Base-by-base conservation (phyloP, 2,888 invertebrate species). In the Nipponacmea schrenckii region DNA sequence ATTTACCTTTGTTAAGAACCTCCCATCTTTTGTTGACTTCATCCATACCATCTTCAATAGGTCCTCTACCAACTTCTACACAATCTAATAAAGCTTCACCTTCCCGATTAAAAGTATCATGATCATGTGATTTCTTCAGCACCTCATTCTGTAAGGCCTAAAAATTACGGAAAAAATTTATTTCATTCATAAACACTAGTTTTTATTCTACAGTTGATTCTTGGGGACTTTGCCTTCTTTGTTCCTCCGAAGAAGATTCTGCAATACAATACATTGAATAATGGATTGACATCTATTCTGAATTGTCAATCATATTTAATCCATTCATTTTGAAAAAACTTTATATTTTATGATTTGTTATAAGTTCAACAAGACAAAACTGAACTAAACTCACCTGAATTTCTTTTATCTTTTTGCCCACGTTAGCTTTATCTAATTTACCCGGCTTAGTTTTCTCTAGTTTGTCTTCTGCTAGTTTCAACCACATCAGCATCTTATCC, bases 71-170 rank as follows among this genome's bases (percentile, higher is more conserved):
- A 68, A 94, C 93, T 86, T 97, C 97, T 81, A 96, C 96, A 65
- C 94, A 92, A 0, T 93, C 92, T 68, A 97, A 91, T 91, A 97
- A 95, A 0, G 95, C 93, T 83, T 96, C 96, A 0, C 97, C 97
- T 3, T 83, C 84, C 26, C 77, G 73, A 68, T 84, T 85, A 75
- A 87, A 75, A 24, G 75, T 95, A 84, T 97, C 97, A 83, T 94
- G 96, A 89, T 97, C 97, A 14, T 96, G 96, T 17, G 95, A 94
- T 84, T 94, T 95, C 88, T 96, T 95, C 94, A 96, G 95, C 0
- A 97, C 93, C 83, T 97, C 97, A 84, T 96, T 96, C 81, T 96
- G 93, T 91, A 97, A 94, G 67, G 92, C 80, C 84, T 87, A 79
- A 10, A 70, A 77, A 70, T 39, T 24, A n/a, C n/a, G n/a, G n/a